Evolutionary conservation across 2,888 invertebrate species (phyloP).

Genomic region (Hedychridium roseum): DNA sequence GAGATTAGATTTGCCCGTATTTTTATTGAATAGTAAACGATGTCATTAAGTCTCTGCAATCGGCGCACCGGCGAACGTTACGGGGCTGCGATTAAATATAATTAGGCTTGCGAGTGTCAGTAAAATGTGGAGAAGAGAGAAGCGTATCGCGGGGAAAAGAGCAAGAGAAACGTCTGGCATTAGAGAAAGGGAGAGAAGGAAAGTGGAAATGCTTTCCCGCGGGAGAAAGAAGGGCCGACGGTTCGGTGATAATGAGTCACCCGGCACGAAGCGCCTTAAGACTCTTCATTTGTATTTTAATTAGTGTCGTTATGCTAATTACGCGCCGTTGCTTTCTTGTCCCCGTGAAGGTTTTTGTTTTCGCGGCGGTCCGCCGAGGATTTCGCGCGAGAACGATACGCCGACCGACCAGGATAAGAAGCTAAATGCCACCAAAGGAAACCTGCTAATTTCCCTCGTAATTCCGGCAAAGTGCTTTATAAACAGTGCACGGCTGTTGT

Average conservation of each 20-base stretch:
- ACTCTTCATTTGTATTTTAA: constrained; percentile 78
- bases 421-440: neutral
- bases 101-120: constrained; percentile 50
- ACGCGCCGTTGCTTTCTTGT: constrained; percentile 59
- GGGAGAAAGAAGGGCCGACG: constrained; percentile 39
- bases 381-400: constrained; percentile 19
- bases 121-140: constrained; percentile 41
- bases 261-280: constrained; percentile 67
- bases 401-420: no score
- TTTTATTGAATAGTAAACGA: no score
- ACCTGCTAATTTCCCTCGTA: neutral
- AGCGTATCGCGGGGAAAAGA: no score
- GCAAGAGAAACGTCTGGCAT: no score
- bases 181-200: constrained; percentile 25
- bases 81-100: constrained; percentile 49
- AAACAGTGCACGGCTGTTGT: no score
- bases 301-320: constrained; percentile 74
- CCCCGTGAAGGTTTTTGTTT: constrained; percentile 46
- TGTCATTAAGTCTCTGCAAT: no score
- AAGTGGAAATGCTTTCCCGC: constrained; percentile 28
- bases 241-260: constrained; percentile 60
- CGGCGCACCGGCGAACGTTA: constrained; percentile 23
- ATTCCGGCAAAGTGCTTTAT: no score
- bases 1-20: no score
- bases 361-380: constrained; percentile 19